A percentile compares a stretch with the other conserved stretches of the same genome.
These are phyloP conservation scores for Coenonympha arcania DNA, from an alignment of 2,888 invertebrate genomes.

Conservation along the genomic window DNA sequence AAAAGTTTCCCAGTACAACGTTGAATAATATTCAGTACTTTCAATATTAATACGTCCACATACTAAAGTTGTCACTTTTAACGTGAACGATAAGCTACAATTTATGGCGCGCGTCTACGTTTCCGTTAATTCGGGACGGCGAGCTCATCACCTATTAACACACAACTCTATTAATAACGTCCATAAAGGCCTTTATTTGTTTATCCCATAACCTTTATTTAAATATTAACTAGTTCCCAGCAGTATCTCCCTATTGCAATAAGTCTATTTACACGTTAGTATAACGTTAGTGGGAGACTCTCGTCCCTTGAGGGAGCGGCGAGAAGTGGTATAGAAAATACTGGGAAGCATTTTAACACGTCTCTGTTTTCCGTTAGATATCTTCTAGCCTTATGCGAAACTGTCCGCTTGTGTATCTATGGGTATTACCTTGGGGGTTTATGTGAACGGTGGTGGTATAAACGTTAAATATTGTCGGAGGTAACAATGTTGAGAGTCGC, in stretches of 20 bases:
- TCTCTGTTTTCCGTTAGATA: constrained; percentile 34
- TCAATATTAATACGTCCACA: constrained; percentile 7
- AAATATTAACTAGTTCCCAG: constrained; percentile 38
- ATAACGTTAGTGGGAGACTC: constrained; percentile 33
- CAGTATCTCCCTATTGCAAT: constrained; percentile 39
- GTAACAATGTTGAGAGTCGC: constrained; percentile 14
- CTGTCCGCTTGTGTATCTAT: constrained; percentile 32
- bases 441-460: constrained; percentile 20
- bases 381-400: constrained; percentile 30
- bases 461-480: constrained; percentile 15
- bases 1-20: neutral
- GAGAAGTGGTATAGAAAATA: constrained; percentile 43
- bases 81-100: constrained; percentile 18
- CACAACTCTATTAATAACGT: constrained; percentile 28
- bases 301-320: constrained; percentile 39
- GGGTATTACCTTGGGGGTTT: constrained; percentile 30
- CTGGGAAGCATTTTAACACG: constrained; percentile 34
- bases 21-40: constrained; percentile 11
- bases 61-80: constrained; percentile 22
- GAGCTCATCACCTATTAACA: constrained; percentile 21
- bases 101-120: constrained; percentile 10
- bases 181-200: constrained; percentile 35
- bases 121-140: constrained; percentile 17
- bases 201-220: constrained; percentile 38
- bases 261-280: constrained; percentile 50